Percentiles rank a stretch among this genome's conserved stretches.
Conservation (phyloP, 2,888 invertebrate genomes). For the Apomyelois bistriatella region DNA sequence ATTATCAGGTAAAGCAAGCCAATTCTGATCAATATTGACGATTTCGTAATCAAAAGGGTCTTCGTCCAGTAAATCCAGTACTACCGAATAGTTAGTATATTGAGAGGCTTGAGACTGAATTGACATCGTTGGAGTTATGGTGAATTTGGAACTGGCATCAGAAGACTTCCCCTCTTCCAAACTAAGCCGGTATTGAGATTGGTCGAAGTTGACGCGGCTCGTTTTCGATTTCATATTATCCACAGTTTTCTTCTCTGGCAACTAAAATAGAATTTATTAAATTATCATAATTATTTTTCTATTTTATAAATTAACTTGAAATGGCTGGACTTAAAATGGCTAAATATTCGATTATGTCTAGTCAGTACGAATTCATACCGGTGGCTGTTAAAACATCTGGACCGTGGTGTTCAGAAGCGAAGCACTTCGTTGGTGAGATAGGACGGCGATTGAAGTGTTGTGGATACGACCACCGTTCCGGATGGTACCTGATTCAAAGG, state of each 20-base stretch:
- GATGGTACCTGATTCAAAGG: too few species aligned
- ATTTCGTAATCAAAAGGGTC: slow-evolving; percentile 71
- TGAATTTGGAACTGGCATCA: slow-evolving; percentile 18
- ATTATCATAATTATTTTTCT: too few species aligned
- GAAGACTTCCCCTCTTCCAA: slow-evolving; percentile 22
- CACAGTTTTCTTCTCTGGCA: background rate
- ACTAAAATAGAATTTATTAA: background rate
- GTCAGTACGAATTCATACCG: too few species aligned
- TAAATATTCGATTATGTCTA: too few species aligned
- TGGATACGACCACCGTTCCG: too few species aligned
- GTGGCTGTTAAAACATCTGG: too few species aligned
- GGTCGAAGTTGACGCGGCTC: slow-evolving; percentile 47
- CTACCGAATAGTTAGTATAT: slow-evolving; percentile 21
- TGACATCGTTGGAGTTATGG: slow-evolving; percentile 15
- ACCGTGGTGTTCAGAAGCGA: too few species aligned
- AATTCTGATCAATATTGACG: slow-evolving; percentile 56
- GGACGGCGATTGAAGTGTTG: too few species aligned
- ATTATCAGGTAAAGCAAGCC: slow-evolving; percentile 40
- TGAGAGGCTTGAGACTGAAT: slow-evolving; percentile 19
- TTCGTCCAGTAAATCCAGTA: slow-evolving; percentile 45
- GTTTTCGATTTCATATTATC: slow-evolving; percentile 21
- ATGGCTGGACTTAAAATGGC: too few species aligned
- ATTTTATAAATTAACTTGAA: too few species aligned
- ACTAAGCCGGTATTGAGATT: slow-evolving; percentile 25
- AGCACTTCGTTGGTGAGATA: too few species aligned